phyloP scores from a whole-genome alignment of 37 sponge, comb jelly and placozoan species.

The Beroe ovata region DNA sequence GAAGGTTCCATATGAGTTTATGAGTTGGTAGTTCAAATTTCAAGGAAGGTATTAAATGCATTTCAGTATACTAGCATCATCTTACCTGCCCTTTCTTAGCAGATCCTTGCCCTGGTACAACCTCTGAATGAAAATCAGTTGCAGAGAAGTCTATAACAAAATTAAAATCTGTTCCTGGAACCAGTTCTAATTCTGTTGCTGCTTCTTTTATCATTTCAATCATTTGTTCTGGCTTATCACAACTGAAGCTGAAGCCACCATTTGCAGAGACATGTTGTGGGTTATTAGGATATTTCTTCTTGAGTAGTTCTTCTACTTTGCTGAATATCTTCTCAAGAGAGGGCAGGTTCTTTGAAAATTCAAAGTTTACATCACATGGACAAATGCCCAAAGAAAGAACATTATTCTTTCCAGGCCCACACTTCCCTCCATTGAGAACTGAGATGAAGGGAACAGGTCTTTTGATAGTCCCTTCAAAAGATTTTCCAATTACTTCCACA shows the following conservation, averaged over 20 bases:
- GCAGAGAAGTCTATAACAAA: conserved; percentile 1
- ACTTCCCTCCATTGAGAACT: conserved; percentile 1
- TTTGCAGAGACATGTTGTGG: background rate
- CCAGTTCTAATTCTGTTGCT: background rate
- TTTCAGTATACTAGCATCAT: no score
- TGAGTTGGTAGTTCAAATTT: no score
- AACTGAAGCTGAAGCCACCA: conserved; percentile 12
- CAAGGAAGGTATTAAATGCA: no score
- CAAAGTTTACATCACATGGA: background rate
- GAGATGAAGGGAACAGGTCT: conserved; percentile 13
- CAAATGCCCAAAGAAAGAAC: background rate
- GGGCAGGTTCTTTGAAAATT: background rate
- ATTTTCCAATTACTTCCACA: background rate
- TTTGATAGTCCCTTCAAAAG: background rate
- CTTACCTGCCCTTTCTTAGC: conserved; percentile 66
- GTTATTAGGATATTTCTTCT: conserved; percentile 7
- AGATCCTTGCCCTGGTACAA: conserved; percentile 48
- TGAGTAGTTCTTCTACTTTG: background rate
- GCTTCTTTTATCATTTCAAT: conserved; percentile 52
- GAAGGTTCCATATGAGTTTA: no score
- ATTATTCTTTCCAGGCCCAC: conserved; percentile 44
- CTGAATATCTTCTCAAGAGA: background rate
- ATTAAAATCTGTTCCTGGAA: conserved; percentile 2
- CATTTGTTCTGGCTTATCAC: conserved; percentile 22
- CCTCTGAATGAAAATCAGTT: conserved; percentile 50